Conservation (phyloP, 2,888 invertebrate genomes). For the Cantharis flavilabris region DNA sequence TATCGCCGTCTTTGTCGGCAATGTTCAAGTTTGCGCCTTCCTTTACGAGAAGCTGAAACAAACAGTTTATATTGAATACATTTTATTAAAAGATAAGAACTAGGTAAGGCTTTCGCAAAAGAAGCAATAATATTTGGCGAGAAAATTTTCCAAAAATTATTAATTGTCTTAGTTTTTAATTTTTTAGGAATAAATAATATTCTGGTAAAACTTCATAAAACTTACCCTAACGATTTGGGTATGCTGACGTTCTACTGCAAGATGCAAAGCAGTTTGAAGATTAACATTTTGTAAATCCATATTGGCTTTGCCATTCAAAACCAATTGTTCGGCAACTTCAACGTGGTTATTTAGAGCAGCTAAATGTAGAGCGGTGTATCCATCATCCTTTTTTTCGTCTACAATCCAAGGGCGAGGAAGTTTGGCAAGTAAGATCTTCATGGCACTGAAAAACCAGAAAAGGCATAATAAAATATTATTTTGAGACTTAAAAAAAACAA, state of each 20-base stretch:
- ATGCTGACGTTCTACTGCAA: constrained; percentile 96
- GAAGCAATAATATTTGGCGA: too few relatives aligned
- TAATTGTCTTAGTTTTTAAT: too few relatives aligned
- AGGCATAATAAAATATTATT: too few relatives aligned
- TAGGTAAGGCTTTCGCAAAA: too few relatives aligned
- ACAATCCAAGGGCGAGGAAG: constrained; percentile 95
- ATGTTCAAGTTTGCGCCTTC: constrained; percentile 94
- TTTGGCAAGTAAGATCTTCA: constrained; percentile 92
- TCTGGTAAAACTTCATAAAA: too few relatives aligned
- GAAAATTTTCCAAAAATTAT: too few relatives aligned
- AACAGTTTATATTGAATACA: not conserved
- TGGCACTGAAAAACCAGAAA: constrained; percentile 73
- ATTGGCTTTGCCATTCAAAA: constrained; percentile 86
- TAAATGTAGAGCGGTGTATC: constrained; percentile 93
- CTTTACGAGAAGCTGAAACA: constrained; percentile 76
- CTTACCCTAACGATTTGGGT: constrained; percentile 91
- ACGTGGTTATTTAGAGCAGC: constrained; percentile 97
- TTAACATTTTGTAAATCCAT: constrained; percentile 97
- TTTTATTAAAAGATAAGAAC: too few relatives aligned
- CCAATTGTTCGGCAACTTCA: constrained; percentile 90
- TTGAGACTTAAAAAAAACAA: too few relatives aligned
- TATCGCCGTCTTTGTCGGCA: constrained; percentile 96
- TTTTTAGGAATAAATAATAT: too few relatives aligned
- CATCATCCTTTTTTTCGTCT: constrained; percentile 98
- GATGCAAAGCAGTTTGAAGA: constrained; percentile 88